These are phyloP conservation scores for Aphidius gifuensis DNA, from an alignment of 1,140 invertebrate species.

Conservation along the genomic window DNA sequence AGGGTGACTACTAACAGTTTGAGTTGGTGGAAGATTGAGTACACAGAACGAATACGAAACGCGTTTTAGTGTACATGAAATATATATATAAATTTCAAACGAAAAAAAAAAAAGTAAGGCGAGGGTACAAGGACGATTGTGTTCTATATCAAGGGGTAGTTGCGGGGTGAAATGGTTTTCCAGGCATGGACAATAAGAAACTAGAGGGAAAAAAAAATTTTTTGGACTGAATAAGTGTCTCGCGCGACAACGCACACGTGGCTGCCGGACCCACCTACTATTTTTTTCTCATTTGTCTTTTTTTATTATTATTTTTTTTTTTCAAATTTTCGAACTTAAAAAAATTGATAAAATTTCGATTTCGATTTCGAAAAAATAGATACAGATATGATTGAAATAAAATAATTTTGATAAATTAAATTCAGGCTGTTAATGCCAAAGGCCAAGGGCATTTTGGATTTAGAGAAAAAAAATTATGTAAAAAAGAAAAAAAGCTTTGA, in stretches of 20 bases:
- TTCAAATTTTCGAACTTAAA: too few species aligned
- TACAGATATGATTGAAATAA: too few species aligned
- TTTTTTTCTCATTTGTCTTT: conserved; percentile 9
- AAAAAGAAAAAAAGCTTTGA: too few species aligned
- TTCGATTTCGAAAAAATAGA: too few species aligned
- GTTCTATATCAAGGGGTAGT: not conserved
- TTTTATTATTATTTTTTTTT: not conserved
- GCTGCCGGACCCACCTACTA: conserved; percentile 25
- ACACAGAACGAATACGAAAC: conserved; percentile 39
- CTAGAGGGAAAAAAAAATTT: not conserved
- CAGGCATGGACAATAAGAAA: conserved; percentile 7
- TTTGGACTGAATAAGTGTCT: conserved; percentile 32
- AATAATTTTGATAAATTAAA: too few species aligned
- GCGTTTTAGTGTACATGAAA: conserved; percentile 27
- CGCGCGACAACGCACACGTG: conserved; percentile 41
- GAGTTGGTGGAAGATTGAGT: conserved; percentile 36
- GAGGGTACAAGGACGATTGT: too few species aligned
- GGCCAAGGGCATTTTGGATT: too few species aligned
- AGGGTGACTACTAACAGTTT: conserved; percentile 45
- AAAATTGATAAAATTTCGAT: too few species aligned
- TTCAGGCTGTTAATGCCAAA: too few species aligned
- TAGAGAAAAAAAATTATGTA: too few species aligned
- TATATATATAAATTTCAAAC: conserved; percentile 2
- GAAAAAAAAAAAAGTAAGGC: not conserved
- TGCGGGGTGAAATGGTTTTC: conserved; percentile 11